Conservation (phyloP, 2,888 invertebrate genomes). For the Cantharis flavilabris region DNA sequence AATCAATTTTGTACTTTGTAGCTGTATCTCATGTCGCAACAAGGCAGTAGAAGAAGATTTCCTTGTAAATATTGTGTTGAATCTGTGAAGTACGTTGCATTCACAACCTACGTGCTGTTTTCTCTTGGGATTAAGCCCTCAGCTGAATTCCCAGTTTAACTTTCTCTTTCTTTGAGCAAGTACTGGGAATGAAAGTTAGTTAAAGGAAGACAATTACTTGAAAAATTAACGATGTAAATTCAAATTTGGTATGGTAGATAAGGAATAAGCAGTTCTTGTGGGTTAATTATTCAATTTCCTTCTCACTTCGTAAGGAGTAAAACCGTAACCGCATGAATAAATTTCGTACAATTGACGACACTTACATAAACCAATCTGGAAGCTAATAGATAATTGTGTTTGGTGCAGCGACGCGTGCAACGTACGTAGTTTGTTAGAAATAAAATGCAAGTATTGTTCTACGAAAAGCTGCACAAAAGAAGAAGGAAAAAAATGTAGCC, state of each 20-base stretch:
- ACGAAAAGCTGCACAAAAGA: not conserved
- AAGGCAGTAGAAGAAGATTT: too few species aligned
- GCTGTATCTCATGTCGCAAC: too few species aligned
- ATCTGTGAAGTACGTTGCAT: too few species aligned
- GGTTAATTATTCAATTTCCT: not conserved
- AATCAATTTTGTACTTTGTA: too few species aligned
- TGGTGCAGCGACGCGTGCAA: not conserved
- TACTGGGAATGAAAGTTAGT: not conserved
- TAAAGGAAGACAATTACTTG: not conserved
- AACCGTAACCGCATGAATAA: not conserved
- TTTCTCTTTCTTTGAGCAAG: too few species aligned
- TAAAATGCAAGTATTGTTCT: not conserved
- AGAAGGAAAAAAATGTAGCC: not conserved
- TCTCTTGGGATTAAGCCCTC: too few species aligned
- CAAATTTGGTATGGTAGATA: not conserved
- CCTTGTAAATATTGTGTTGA: too few species aligned
- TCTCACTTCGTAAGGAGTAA: not conserved
- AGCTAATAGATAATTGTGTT: not conserved
- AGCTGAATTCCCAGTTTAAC: too few species aligned
- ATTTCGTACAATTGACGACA: not conserved
- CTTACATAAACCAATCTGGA: not conserved
- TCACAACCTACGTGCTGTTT: too few species aligned
- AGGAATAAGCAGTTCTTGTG: not conserved
- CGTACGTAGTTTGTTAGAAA: not conserved
- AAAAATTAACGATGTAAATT: not conserved